Percentiles rank a stretch among this genome's conserved stretches.
These are phyloP conservation scores for Forbesichthys agassizii DNA, from an alignment of 2,113 vertebrate genomes.

Conservation along the genomic window DNA sequence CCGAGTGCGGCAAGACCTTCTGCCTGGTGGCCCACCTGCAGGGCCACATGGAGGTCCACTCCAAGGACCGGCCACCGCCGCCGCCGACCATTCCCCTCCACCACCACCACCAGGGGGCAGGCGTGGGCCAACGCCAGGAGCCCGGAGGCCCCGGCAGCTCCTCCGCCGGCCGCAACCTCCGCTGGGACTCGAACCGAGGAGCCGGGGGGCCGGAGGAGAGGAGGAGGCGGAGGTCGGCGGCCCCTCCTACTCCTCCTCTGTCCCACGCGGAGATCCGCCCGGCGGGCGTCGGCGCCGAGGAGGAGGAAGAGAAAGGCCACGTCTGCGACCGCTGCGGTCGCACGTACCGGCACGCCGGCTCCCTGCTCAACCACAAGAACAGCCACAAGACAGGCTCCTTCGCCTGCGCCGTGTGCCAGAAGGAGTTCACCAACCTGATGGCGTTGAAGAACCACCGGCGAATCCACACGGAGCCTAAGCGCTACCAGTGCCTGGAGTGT, in stretches of 20 bases:
- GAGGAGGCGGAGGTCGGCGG: conserved; percentile 41
- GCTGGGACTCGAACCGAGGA: conserved; percentile 62
- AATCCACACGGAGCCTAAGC: conserved; percentile 83
- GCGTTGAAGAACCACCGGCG: conserved; percentile 81
- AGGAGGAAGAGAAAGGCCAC: conserved; percentile 69
- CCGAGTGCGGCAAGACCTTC: conserved; percentile 81
- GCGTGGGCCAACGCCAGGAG: conserved; percentile 25
- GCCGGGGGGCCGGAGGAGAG: conserved; percentile 35
- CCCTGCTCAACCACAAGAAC: conserved; percentile 82
- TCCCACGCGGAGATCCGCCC: conserved; percentile 43
- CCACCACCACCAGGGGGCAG: conserved; percentile 16
- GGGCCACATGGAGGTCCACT: conserved; percentile 77
- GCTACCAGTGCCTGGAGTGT: conserved; percentile 84
- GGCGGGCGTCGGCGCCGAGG: conserved; percentile 12
- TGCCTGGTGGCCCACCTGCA: conserved; percentile 76
- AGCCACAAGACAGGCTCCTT: conserved; percentile 79
- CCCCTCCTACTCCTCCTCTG: conserved; percentile 35
- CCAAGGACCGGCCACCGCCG: conserved; percentile 72
- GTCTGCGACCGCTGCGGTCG: conserved; percentile 80
- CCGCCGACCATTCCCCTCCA: conserved; percentile 5
- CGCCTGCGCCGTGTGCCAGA: conserved; percentile 77
- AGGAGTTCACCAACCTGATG: conserved; percentile 80
- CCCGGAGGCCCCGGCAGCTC: background rate
- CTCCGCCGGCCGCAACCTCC: conserved; percentile 15
- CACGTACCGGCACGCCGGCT: conserved; percentile 76